Percentiles rank a stretch among this genome's conserved stretches.
Conservation (phyloP, 2,113 vertebrate genomes). For the Dicentrarchus labrax region DNA sequence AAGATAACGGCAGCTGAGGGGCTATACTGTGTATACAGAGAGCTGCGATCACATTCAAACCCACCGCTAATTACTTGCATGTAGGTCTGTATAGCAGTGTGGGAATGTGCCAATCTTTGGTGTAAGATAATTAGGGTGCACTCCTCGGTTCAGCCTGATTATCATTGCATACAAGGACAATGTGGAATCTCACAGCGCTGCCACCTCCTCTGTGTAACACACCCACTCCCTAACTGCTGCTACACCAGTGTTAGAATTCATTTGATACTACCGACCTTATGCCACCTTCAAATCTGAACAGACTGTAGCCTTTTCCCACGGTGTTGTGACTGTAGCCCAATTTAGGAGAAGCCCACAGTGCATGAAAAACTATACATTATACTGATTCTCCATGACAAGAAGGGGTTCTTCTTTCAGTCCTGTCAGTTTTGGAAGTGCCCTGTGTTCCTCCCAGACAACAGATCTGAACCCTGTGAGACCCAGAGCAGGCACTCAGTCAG, state of each 20-base stretch:
- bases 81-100: conserved; percentile 15
- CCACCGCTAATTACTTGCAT: conserved; percentile 38
- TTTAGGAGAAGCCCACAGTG: conserved; percentile 5
- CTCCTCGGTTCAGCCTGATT: conserved; percentile 50
- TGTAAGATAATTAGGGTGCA: conserved; percentile 40
- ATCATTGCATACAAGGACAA: conserved; percentile 63
- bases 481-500: conserved; percentile 47
- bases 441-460: conserved; percentile 54
- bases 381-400: conserved; percentile 18
- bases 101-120: conserved; percentile 42
- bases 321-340: neutral
- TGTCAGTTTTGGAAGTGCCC: conserved; percentile 26
- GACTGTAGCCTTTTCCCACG: conserved; percentile 28
- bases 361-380: conserved; percentile 30
- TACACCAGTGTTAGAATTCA: conserved; percentile 22
- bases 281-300: conserved; percentile 34
- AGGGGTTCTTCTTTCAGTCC: conserved; percentile 19
- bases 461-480: conserved; percentile 66
- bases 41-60: conserved; percentile 30
- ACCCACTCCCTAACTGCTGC: conserved; percentile 56
- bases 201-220: conserved; percentile 50
- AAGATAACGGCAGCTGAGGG: conserved; percentile 9
- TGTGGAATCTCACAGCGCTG: conserved; percentile 45
- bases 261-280: conserved; percentile 43
- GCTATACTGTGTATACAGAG: neutral